Evolutionary conservation across 2,113 vertebrate species (phyloP), one percentile per base, ranked within the genome.

Genomic region (Rattus rattus): DNA sequence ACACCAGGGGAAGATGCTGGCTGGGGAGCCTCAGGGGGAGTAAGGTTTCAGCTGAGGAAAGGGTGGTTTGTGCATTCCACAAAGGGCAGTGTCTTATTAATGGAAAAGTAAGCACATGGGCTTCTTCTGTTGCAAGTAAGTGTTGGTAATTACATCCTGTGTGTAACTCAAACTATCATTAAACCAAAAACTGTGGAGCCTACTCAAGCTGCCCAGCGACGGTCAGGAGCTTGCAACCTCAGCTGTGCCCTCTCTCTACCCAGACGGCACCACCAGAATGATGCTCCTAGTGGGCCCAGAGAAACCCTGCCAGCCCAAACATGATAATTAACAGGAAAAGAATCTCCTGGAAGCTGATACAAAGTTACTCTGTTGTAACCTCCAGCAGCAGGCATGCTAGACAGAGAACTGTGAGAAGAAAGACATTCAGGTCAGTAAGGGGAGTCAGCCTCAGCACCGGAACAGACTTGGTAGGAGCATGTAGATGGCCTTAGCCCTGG

Each of bases 71-170:
- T 39, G 49, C 26, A n/a, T 94, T 81, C 67, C 94, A 47, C 30
- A 59, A 77, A 75, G 36, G 14, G 8, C 76, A 52, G 36, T 30
- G 72, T 89, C 43, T 47, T 93, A 52, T 65, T 75, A 49, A 77
- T 92, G 88, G 95, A 91, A 94, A 85, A 72, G 52, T 76, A 80
- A 69, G 73, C 77, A 88, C 77, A 61, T 49, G 6, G 19, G 61
- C 65, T 67, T 83, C 24, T 89, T 94, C 87, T 72, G 5, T 56
- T 93, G 95, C 67, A 83, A 89, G 95, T 77, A 91, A 33, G 33
- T 91, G 28, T 94, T 96, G 88, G 85, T 94, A 92, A 94, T 92
- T 67, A 90, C 88, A 87, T 83, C 92, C 88, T 90, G 85, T 59
- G 56, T 93, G 90, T 97, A 95, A 95, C 95, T 70, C 90, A 96